These are phyloP conservation scores for Molorchus minor DNA, from an alignment of 2,888 invertebrate genomes.

Conservation along the genomic window DNA sequence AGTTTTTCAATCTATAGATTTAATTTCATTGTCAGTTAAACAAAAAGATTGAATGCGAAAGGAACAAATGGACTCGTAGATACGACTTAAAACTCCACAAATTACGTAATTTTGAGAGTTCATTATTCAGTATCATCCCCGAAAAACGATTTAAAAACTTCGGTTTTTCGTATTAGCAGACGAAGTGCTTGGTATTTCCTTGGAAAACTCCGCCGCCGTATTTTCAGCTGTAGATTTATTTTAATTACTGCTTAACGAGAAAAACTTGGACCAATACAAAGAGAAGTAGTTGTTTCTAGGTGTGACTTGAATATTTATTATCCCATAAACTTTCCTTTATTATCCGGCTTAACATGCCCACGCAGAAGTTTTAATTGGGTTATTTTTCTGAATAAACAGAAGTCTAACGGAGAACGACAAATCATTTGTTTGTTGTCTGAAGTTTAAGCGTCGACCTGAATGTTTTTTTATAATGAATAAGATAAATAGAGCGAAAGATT, in stretches of 20 bases:
- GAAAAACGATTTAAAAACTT: slow-evolving; percentile 44
- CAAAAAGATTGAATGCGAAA: slow-evolving; percentile 48
- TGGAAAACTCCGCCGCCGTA: slow-evolving; percentile 36
- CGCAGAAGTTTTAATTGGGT: slow-evolving; percentile 37
- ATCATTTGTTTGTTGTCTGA: slow-evolving; percentile 2
- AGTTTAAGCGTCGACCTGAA: too few relatives aligned
- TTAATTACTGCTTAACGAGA: slow-evolving; percentile 60
- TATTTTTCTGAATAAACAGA: slow-evolving; percentile 34
- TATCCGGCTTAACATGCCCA: slow-evolving; percentile 14
- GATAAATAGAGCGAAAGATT: too few relatives aligned
- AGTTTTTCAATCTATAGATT: slow-evolving; percentile 55
- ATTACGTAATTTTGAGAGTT: slow-evolving; percentile 53
- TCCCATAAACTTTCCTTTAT: slow-evolving; percentile 37
- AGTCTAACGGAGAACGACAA: slow-evolving; percentile 5
- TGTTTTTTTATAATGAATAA: too few relatives aligned
- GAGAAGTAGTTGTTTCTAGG: slow-evolving; percentile 51
- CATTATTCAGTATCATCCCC: slow-evolving; percentile 47
- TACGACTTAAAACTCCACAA: slow-evolving; percentile 46
- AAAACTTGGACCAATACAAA: slow-evolving; percentile 57
- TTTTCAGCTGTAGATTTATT: slow-evolving; percentile 57
- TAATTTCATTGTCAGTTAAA: slow-evolving; percentile 54
- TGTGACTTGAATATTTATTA: slow-evolving; percentile 53
- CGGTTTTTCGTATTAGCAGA: slow-evolving; percentile 39
- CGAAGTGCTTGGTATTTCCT: slow-evolving; percentile 40
- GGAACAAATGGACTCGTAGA: slow-evolving; percentile 42